These are phyloP conservation scores for Trachemys scripta DNA, from an alignment of 2,113 vertebrate species.

Conservation along the genomic window DNA sequence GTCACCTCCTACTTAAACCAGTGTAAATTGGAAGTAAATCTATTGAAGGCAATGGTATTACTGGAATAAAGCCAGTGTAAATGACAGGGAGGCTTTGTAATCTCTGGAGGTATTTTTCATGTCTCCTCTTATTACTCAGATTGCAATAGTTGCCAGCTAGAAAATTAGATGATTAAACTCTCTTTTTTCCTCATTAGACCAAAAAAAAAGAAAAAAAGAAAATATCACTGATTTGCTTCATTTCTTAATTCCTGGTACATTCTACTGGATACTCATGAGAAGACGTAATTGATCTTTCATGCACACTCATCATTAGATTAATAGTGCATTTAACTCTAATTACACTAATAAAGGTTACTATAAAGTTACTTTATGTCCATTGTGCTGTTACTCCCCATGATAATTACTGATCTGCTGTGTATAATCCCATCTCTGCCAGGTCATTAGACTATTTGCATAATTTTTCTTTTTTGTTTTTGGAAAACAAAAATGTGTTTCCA, in stretches of 20 bases:
- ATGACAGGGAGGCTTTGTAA: conserved; percentile 12
- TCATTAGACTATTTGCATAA: neutral
- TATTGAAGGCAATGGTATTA: neutral
- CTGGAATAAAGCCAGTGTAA: neutral
- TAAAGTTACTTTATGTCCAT: conserved; percentile 3
- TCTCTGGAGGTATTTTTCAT: conserved; percentile 40
- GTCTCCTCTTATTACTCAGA: conserved; percentile 40
- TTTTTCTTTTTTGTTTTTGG: conserved; percentile 8
- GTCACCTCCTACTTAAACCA: neutral
- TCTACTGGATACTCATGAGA: conserved; percentile 25
- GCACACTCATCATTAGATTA: conserved; percentile 40
- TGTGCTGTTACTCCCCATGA: neutral
- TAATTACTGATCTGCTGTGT: conserved; percentile 16
- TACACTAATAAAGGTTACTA: conserved; percentile 25
- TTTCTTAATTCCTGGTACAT: conserved; percentile 45
- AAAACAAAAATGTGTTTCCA: conserved; percentile 7
- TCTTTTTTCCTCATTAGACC: conserved; percentile 46
- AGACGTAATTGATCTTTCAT: conserved; percentile 36
- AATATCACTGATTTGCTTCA: neutral
- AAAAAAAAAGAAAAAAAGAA: conserved; percentile 17
- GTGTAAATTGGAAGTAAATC: conserved; percentile 22
- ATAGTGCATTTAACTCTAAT: conserved; percentile 20
- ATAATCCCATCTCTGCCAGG: neutral
- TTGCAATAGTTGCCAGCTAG: conserved; percentile 25
- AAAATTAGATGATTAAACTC: conserved; percentile 51